Evolutionary conservation across 1,140 invertebrate genomes (phyloP), one percentile per base, ranked within the genome.

Genomic region (Caenorhabditis inopinata): DNA sequence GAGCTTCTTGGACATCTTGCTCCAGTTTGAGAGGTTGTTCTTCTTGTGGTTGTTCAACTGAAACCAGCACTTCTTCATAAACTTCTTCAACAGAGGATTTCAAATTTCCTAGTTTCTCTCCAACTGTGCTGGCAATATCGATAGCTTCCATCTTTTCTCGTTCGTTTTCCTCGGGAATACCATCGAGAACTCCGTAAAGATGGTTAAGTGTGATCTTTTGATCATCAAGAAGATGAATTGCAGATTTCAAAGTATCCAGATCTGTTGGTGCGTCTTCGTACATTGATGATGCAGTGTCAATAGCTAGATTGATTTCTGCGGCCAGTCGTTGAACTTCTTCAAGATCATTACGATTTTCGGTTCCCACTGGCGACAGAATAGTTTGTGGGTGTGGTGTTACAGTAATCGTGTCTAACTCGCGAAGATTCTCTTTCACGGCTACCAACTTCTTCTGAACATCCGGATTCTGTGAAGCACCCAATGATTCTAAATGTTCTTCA

Each of bases 401-500:
- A 21, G 58, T 68, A 68, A 18, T 25, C 9, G 58, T 68, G n/a
- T 68, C 58, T n/a, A 68, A 21, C 27, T 68, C 58, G 2, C 58
- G 58, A 42, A 68, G 58, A 42, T 68, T 53, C 58, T 68, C 78
- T 27, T 79, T 79, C 0, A 79, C 78, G 18, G 45, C 46, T 3
- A 68, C 58, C 5, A 79, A n/a, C 45, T 79, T 79, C 68, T 79
- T 29, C 14, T 68, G 58, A 48, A 79, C 62, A 27, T 42, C 78
- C 1, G 68, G 58, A 21, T 58, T 38, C 9, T 74, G 78, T 49
- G 46, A 32, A 74, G 42, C 5, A 49, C 49, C 74, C n/a, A 42
- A 11, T 5, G 58, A 29, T 68, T 68, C 75, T 5, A 81, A 49
- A 16, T 49, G 25, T 46, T 83, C 82, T 49, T 83, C 82, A 12